Base-by-base conservation (phyloP, 2,797 vertebrate species). In the Otolemur crassicaudatus region DNA sequence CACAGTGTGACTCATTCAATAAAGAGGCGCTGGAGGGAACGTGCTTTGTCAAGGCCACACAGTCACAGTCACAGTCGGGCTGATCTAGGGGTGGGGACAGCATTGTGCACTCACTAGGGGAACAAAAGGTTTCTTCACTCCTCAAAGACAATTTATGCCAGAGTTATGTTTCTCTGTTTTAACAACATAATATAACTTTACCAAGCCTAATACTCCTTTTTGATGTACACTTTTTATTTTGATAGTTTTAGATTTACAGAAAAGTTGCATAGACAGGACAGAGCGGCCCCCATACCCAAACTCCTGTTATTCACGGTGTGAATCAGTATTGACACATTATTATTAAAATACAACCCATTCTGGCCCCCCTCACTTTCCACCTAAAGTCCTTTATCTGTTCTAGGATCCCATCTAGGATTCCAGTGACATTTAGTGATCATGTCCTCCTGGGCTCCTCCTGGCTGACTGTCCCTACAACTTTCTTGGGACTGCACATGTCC, bases 1-100 rank as follows among this genome's bases (percentile, higher is more conserved):
- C 97, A 98, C 34, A 16, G 73, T 0, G 11, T 97, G 97, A 97
- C 90, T 98, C 96, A 98, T 12, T n/a, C 75, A 19, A 8, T 40
- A 46, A 70, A 88, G 94, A 82, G 63, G 69, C 79, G 7, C 87
- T 25, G 5, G 72, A 34, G 91, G 77, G 95, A 72, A 77, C 22
- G 94, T 3, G 81, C 56, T 83, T 60, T 92, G 63, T 31, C 58
- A 25, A 58, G 77, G 14, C 49, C 4, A 16, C 49, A 53, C 49
- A 53, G 49, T 53, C 49, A 53, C 49, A 14, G 49, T 53, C 49
- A 53, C 49, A 14, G 49, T 53, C 69, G 1, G 34, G 72, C 60
- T 2, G 13, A 23, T 46, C 53, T 31, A 7, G 84, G 88, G 81
- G 75, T 14, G 63, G 96, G 70, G 96, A 94, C 96, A 3, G 43